Percentiles rank a stretch among this genome's conserved stretches.
Conservation (phyloP, 2,888 invertebrate genomes). For the Drosophila putrida region DNA sequence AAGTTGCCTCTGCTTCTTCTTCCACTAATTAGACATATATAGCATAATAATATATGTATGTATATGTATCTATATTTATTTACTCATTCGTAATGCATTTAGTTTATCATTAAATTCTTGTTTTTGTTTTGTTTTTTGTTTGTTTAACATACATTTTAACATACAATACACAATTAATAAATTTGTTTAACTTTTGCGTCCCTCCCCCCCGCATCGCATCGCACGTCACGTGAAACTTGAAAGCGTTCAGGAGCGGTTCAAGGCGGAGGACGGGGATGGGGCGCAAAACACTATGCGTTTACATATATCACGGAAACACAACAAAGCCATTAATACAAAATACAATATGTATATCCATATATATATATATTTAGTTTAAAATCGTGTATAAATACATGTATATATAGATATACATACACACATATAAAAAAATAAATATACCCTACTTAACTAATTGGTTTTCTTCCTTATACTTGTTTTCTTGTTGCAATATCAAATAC, state of each 20-base stretch:
- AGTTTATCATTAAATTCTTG: constrained; percentile 26
- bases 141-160: constrained; percentile 55
- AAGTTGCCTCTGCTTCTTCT: constrained; percentile 24
- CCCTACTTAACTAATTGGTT: constrained; percentile 70
- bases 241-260: constrained; percentile 8
- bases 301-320: constrained; percentile 81
- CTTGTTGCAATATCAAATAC: constrained; percentile 46
- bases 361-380: constrained; percentile 36
- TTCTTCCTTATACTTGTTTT: not conserved
- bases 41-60: constrained; percentile 9
- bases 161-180: constrained; percentile 66
- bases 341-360: constrained; percentile 46
- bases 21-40: constrained; percentile 31
- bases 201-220: not conserved
- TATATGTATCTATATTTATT: constrained; percentile 19
- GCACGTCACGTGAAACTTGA: not conserved
- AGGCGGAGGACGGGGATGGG: not conserved
- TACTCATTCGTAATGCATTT: constrained; percentile 24
- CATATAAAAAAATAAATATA: constrained; percentile 70
- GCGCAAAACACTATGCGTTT: constrained; percentile 69
- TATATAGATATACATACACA: constrained; percentile 28
- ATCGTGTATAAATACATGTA: constrained; percentile 22
- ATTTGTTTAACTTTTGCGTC: constrained; percentile 40
- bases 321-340: constrained; percentile 76
- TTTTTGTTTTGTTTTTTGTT: constrained; percentile 11